These are phyloP conservation scores for Himantopus leucocephalus DNA, from an alignment of 2,113 vertebrate species.

Conservation along the genomic window DNA sequence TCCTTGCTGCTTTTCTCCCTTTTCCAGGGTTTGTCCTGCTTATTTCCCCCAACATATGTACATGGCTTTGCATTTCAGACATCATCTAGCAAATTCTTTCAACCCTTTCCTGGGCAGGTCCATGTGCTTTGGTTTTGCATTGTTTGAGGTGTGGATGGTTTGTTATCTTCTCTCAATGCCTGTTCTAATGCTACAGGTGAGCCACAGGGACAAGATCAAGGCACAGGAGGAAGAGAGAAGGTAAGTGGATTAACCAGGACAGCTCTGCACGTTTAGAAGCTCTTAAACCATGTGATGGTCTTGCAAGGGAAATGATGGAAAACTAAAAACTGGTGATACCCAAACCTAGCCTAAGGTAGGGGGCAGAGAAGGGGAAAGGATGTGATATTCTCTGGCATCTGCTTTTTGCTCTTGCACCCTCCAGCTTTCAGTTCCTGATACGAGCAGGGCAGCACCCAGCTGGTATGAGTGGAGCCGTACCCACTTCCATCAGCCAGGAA, in stretches of 20 bases:
- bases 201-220: background rate
- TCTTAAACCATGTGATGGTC: background rate
- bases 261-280: background rate
- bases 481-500: background rate
- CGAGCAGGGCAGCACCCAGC: background rate
- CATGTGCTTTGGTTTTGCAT: background rate
- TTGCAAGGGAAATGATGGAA: background rate
- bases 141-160: background rate
- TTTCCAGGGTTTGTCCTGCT: background rate
- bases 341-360: background rate
- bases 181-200: background rate
- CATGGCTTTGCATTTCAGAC: background rate
- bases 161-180: background rate
- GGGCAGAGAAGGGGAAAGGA: background rate
- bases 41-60: fast-evolving
- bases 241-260: background rate
- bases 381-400: background rate
- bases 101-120: background rate
- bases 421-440: background rate
- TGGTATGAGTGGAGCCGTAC: background rate
- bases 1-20: background rate
- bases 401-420: background rate
- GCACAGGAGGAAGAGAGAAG: background rate
- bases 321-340: background rate
- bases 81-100: background rate